These are phyloP conservation scores for Mus pahari DNA, from an alignment of 2,113 vertebrate genomes.

Conservation along the genomic window DNA sequence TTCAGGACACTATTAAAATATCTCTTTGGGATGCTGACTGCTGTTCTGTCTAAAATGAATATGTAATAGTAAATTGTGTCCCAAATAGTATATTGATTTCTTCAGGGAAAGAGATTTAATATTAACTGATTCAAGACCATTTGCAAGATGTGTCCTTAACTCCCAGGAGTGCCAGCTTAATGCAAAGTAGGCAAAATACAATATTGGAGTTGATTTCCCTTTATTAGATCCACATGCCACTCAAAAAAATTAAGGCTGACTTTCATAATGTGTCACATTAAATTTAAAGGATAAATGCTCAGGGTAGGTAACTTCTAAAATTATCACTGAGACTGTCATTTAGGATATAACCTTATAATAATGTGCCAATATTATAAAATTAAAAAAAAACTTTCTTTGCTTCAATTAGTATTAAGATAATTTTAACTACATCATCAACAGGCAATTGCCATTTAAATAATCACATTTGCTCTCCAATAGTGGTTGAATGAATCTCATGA, in stretches of 20 bases:
- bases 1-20: constrained; percentile 36
- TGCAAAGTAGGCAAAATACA: constrained; percentile 62
- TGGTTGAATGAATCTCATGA: background rate
- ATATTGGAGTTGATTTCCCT: constrained; percentile 67
- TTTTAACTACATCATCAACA: constrained; percentile 36
- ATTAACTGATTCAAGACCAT: constrained; percentile 67
- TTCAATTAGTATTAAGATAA: constrained; percentile 22
- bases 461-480: background rate
- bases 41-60: constrained; percentile 64
- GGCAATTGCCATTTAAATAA: background rate
- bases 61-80: constrained; percentile 57
- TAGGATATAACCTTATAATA: constrained; percentile 17
- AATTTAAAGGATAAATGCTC: constrained; percentile 55
- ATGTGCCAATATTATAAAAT: background rate
- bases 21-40: constrained; percentile 34
- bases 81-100: constrained; percentile 70
- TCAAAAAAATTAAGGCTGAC: constrained; percentile 69
- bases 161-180: constrained; percentile 52
- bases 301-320: constrained; percentile 16
- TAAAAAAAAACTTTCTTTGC: constrained; percentile 33
- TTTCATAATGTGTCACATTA: constrained; percentile 62
- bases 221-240: constrained; percentile 62
- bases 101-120: constrained; percentile 68
- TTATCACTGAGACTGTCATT: constrained; percentile 51
- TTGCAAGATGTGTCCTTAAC: constrained; percentile 46